Percentiles rank a stretch among this genome's conserved stretches.
These are phyloP conservation scores for Plagodis pulveraria DNA, from an alignment of 2,888 invertebrate genomes.

Conservation along the genomic window DNA sequence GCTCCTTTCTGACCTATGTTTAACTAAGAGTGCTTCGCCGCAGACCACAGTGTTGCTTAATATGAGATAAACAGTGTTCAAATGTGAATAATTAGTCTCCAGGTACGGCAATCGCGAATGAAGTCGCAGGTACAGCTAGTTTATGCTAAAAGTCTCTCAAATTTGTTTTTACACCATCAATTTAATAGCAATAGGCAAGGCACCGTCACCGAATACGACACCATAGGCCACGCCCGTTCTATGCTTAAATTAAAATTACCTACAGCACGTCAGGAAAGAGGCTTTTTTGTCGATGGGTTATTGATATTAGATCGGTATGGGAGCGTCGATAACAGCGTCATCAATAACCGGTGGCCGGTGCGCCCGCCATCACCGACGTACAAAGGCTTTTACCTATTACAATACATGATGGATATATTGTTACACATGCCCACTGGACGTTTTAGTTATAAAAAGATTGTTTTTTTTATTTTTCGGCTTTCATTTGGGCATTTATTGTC, in stretches of 20 bases:
- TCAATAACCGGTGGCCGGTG: slow-evolving; percentile 61
- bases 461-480: no score
- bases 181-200: background rate
- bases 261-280: slow-evolving; percentile 65
- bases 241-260: slow-evolving; percentile 76
- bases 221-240: slow-evolving; percentile 70
- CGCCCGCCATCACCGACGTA: slow-evolving; percentile 47
- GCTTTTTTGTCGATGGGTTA: slow-evolving; percentile 78
- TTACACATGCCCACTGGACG: slow-evolving; percentile 37
- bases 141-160: no score
- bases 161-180: no score
- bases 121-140: no score
- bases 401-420: slow-evolving; percentile 50
- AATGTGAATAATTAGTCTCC: no score
- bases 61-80: no score
- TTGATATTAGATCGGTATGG: slow-evolving; percentile 76
- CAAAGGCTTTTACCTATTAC: slow-evolving; percentile 57
- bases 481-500: no score
- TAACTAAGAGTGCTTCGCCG: no score
- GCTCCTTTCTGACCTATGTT: no score
- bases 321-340: slow-evolving; percentile 67
- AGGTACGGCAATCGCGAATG: no score
- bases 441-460: slow-evolving; percentile 1
- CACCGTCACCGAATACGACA: slow-evolving; percentile 40
- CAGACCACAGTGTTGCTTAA: no score